A percentile compares a stretch with the other conserved stretches of the same genome.
Evolutionary conservation across 2,113 vertebrate species (phyloP).

Genomic region (Dipodomys stephensi): DNA sequence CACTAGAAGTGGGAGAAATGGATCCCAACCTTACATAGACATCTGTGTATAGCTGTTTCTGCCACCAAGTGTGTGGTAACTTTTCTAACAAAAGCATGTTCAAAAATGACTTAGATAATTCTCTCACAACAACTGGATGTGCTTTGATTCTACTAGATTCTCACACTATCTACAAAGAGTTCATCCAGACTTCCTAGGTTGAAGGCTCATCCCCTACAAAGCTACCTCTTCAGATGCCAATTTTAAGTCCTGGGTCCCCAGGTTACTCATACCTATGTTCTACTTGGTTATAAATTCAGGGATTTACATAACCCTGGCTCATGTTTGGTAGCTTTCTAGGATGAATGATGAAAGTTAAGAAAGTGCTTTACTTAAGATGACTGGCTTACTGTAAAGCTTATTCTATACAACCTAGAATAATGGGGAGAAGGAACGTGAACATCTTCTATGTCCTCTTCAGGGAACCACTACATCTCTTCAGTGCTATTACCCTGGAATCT

Average conservation of each 20-base stretch:
- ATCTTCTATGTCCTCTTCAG: not conserved
- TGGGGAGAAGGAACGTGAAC: not conserved
- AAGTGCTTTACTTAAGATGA: not conserved
- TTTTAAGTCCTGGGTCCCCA: not conserved
- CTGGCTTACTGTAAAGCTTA: not conserved
- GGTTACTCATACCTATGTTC: not conserved
- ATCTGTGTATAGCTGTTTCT: not conserved
- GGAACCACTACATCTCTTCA: not conserved
- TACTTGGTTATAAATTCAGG: not conserved
- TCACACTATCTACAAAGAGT: not conserved
- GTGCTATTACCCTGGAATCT: not conserved
- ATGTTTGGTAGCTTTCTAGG: not conserved
- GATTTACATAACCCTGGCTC: not conserved
- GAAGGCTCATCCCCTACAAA: not conserved
- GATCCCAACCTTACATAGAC: not conserved
- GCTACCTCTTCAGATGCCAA: not conserved
- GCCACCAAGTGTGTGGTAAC: not conserved
- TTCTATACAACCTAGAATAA: not conserved
- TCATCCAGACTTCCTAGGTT: not conserved
- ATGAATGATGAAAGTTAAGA: not conserved
- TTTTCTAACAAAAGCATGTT: constrained; percentile 26
- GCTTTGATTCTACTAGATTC: not conserved
- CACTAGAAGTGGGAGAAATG: not conserved
- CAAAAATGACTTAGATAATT: not conserved
- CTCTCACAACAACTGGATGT: not conserved